Conservation (phyloP, 2,797 vertebrate genomes). For the Borostomias antarcticus region DNA sequence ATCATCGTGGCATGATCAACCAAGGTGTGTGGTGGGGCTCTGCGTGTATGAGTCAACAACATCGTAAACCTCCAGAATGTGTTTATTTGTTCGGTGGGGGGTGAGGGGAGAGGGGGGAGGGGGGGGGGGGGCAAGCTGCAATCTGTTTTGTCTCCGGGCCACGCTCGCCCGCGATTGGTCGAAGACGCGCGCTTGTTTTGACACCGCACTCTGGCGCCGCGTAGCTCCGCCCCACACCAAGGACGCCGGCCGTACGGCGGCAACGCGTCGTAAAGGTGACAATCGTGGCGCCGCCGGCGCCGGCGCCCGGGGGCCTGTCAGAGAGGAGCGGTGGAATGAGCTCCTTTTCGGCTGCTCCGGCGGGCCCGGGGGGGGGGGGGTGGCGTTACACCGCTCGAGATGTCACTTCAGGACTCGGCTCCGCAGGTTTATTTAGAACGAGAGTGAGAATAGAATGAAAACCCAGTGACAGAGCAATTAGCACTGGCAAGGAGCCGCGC, state of each 20-base stretch:
- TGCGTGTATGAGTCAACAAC: constrained; percentile 12
- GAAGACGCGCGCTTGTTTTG: constrained; percentile 62
- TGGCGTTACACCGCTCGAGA: constrained; percentile 53
- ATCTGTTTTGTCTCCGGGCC: constrained; percentile 26
- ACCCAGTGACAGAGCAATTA: constrained; percentile 67
- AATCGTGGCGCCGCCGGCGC: constrained; percentile 60
- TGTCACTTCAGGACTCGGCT: constrained; percentile 50
- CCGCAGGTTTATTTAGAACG: constrained; percentile 50
- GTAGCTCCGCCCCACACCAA: constrained; percentile 58
- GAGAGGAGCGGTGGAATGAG: constrained; percentile 61
- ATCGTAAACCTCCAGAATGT: background rate
- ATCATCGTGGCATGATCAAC: constrained; percentile 12
- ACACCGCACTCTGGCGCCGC: constrained; percentile 47
- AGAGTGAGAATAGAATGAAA: constrained; percentile 54
- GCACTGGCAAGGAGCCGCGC: constrained; percentile 30
- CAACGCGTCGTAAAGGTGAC: constrained; percentile 68
- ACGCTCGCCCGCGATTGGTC: constrained; percentile 35
- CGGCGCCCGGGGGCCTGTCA: constrained; percentile 69
- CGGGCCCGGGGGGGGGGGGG: constrained; percentile 19
- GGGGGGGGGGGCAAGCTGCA: constrained; percentile 30
- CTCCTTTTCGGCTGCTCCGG: constrained; percentile 32
- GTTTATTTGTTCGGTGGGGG: constrained; percentile 37
- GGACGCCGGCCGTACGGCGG: constrained; percentile 61
- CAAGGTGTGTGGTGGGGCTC: background rate
- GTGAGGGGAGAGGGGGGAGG: no score